Base-by-base conservation (phyloP, 1,140 invertebrate genomes). In the Rhopalosiphum maidis region DNA sequence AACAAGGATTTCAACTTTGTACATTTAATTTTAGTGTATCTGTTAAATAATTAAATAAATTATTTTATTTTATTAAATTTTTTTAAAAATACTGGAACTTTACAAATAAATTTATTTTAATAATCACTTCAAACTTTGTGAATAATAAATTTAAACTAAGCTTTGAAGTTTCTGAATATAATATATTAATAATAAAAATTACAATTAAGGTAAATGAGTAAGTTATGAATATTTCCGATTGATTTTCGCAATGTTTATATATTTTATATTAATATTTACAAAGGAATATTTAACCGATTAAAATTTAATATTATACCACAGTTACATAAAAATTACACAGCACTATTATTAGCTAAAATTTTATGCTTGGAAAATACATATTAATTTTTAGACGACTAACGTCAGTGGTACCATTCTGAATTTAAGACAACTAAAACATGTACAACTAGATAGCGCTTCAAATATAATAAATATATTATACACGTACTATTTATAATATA, bases 231-330 rank as follows among this genome's bases (percentile, higher is more conserved):
- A n/a, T 68, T n/a, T 68, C 11, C 15, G 0, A 77, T 68, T 68
- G n/a, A 68, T 11, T n/a, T 60, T 68, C 11, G 15, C 30, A n/a
- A n/a, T 4, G 0, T n/a, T 5, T 18, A 15, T 68, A 68, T n/a
- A 68, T 68, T 68, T 77, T n/a, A n/a, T 77, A 77, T 35, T 35
- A n/a, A 77, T 77, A n/a, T 77, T 77, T 77, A 77, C n/a, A 77
- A n/a, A 77, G 15, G 30, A 35, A 77, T 77, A 4, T 77, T 35
- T 7, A n/a, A n/a, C 15, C 4, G 30, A 68, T n/a, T 30, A 60
- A 60, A 60, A 60, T 60, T 11, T 9, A 15, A 60, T 60, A 60
- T 35, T n/a, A n/a, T 18, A 15, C 60, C 4, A n/a, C 15, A n/a
- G 60, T n/a, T 35, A 77, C 11, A n/a, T 77, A n/a, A 21, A n/a